These are phyloP conservation scores for Stylophora pistillata DNA, from an alignment of 64 coral and sea anemone genomes.

Conservation along the genomic window DNA sequence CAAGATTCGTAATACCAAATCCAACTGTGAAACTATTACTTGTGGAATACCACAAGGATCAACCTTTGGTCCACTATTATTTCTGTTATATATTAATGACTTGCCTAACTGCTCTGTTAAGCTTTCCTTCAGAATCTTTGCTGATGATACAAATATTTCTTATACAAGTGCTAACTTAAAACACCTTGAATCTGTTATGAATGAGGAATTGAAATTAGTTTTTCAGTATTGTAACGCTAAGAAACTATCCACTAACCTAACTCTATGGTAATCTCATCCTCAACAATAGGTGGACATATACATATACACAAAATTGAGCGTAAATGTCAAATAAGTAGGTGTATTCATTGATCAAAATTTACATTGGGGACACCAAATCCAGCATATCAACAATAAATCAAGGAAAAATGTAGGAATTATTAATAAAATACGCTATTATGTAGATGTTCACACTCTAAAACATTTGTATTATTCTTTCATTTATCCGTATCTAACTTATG, in stretches of 20 bases:
- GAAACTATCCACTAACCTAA: constrained; percentile 42
- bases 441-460: too few relatives aligned
- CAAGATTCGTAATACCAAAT: constrained; percentile 14
- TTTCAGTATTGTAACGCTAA: constrained; percentile 11
- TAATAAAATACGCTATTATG: too few relatives aligned
- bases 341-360: constrained; percentile 36
- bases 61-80: constrained; percentile 20
- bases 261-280: constrained; percentile 30
- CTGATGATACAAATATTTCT: constrained; percentile 41
- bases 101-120: background rate
- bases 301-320: constrained; percentile 1
- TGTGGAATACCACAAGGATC: constrained; percentile 25
- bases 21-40: constrained; percentile 1
- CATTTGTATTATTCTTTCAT: too few relatives aligned
- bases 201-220: constrained; percentile 22
- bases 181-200: constrained; percentile 19
- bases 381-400: constrained; percentile 37
- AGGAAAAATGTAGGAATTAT: too few relatives aligned
- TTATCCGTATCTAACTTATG: constrained; percentile 14
- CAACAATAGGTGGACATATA: background rate
- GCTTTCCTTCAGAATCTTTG: constrained; percentile 37
- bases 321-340: constrained; percentile 31
- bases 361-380: constrained; percentile 18
- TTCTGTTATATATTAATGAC: constrained; percentile 42
- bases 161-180: constrained; percentile 14